Evolutionary conservation across 2,888 invertebrate species (phyloP), one percentile per base, ranked within the genome.

Genomic region (Noctua fimbriata): DNA sequence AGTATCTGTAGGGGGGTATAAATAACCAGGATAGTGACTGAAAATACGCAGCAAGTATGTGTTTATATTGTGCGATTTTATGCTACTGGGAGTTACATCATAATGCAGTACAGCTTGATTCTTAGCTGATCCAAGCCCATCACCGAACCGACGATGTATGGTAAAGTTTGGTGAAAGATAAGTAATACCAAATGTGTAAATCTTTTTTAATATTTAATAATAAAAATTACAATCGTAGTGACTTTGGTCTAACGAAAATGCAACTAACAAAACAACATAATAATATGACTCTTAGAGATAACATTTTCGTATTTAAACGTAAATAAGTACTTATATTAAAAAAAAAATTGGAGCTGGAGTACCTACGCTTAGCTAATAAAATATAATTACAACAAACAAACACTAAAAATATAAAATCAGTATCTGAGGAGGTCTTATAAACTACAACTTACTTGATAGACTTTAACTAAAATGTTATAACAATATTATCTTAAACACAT

Each of bases 371-470:
- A 5, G 36, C 3, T n/a, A 58, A n/a, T 5, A 58, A 58, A 58
- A 58, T n/a, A 58, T 16, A 58, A 58, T 60, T 28, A 60, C 60
- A 60, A 60, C 28, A 60, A 52, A 70, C 36, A 69, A 74, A 69
- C 18, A 16, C 12, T 32, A n/a, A 44, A n/a, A 47, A 44, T 58
- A 9, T 58, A 44, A 28, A n/a, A 58, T 72, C 75, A 58, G 58
- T 75, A 75, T 58, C 73, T 47, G 21, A 47, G n/a, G 69, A 9
- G 58, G 18, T 55, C 41, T 14, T 47, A 67, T 1, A 10, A 24
- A 21, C 24, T 32, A 47, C 10, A 18, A 18, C 21, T 58, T 58
- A 63, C 28, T 63, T 63, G 16, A 63, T 32, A 28, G 44, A 24
- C 0, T 21, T 24, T 16, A 3, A 21, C 44, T 5, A 12, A 21